These are phyloP conservation scores for Caenorhabditis panamensis DNA, from an alignment of 2,888 invertebrate genomes.

Conservation along the genomic window DNA sequence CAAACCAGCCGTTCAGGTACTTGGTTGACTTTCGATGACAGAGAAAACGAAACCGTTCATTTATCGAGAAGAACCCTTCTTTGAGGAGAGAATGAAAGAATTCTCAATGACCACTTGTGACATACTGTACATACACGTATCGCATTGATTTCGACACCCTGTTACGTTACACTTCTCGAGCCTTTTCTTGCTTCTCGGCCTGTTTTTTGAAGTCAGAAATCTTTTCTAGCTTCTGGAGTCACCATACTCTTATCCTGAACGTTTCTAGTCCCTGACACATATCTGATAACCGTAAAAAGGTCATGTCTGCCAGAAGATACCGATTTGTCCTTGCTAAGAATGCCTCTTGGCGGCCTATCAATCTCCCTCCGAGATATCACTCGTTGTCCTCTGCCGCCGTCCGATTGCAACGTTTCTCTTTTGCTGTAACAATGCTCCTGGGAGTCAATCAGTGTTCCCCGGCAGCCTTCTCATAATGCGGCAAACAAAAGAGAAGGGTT, in stretches of 20 bases:
- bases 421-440: constrained; percentile 47
- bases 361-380: not conserved
- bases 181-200: too few relatives aligned
- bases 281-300: not conserved
- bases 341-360: not conserved
- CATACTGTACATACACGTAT: constrained; percentile 14
- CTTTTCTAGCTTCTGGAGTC: not conserved
- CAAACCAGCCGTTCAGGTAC: not conserved
- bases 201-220: too few relatives aligned
- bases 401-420: constrained; percentile 33
- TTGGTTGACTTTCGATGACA: not conserved
- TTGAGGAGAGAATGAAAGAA: constrained; percentile 18
- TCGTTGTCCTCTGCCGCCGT: constrained; percentile 4
- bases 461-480: not conserved
- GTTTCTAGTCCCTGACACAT: not conserved
- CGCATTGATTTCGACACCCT: constrained; percentile 7
- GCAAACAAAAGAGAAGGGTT: too few relatives aligned
- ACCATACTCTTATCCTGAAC: too few relatives aligned
- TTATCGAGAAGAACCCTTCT: constrained; percentile 9
- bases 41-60: constrained; percentile 9
- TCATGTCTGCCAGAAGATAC: not conserved
- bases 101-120: constrained; percentile 51
- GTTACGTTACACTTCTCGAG: constrained; percentile 3
- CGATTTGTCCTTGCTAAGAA: not conserved
- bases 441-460: constrained; percentile 49